Percentiles rank a stretch among this genome's conserved stretches.
Conservation (phyloP, 2,113 vertebrate species). For the Mus pahari region DNA sequence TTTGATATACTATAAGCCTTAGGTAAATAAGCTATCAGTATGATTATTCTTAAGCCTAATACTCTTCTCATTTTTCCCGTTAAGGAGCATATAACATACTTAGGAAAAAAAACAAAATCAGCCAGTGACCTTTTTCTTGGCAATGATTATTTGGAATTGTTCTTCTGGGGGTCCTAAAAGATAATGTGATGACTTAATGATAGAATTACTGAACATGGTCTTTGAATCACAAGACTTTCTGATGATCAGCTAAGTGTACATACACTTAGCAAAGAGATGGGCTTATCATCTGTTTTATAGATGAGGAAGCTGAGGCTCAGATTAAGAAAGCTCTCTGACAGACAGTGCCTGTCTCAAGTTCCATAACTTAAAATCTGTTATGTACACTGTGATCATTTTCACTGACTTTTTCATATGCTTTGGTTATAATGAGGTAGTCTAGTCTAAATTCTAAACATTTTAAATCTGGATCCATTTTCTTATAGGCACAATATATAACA, state of each 20-base stretch:
- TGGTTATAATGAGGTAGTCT: conserved; percentile 44
- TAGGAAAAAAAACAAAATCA: conserved; percentile 3
- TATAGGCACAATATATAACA: conserved; percentile 39
- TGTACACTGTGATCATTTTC: conserved; percentile 40
- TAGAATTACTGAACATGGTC: background rate
- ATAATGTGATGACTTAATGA: conserved; percentile 49
- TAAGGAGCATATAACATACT: background rate
- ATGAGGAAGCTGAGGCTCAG: background rate
- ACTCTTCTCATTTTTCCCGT: background rate
- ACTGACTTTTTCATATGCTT: background rate
- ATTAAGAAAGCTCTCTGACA: conserved; percentile 11
- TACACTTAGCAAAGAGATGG: background rate
- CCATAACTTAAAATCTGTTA: background rate
- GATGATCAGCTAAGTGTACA: background rate
- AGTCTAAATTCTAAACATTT: conserved; percentile 55
- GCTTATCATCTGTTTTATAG: background rate
- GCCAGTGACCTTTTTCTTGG: background rate
- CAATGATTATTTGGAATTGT: background rate
- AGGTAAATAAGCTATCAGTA: conserved; percentile 10
- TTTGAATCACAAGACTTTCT: conserved; percentile 50
- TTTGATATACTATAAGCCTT: background rate
- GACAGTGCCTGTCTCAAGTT: background rate
- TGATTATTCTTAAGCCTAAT: background rate
- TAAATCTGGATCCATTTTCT: conserved; percentile 50
- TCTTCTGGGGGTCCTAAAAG: background rate